Base-by-base conservation (phyloP, 2,888 invertebrate species). In the Congeria kusceri region DNA sequence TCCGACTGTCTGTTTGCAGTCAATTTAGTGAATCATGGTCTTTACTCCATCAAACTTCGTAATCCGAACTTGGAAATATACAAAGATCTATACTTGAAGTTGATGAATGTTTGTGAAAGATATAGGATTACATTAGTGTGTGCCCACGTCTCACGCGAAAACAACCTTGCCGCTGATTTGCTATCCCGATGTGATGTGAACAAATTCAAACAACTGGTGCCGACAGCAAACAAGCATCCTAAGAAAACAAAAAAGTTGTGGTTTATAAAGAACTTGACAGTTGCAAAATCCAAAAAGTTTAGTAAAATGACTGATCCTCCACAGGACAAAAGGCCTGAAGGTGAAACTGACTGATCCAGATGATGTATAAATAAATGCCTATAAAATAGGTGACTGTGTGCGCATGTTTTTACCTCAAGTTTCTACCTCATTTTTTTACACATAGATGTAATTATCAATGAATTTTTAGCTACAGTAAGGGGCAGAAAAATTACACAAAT, bases 181-280 rank as follows among this genome's bases (percentile, higher is more conserved):
- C 68, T 89, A 20, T 86, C 88, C 9, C 73, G 80, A 27, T 65
- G 62, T 9, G 44, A 86, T 23, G 73, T 86, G 11, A 66, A 82
- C 0, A 47, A 70, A 18, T 89, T 89, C 58, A 74, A 74, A n/a
- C 32, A 81, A 59, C 70, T 84, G 29, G 64, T 86, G 20, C 88
- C 89, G 0, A 77, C 80, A 1, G 86, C 89, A 0, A 32, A 58
- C n/a, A 59, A 64, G 1, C 74, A 70, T 13, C 57, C 82, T 18
- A 89, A 88, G 69, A 89, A 86, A 61, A 72, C 85, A 0, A 89
- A 89, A 71, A 87, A 88, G 63, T 67, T 89, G 49, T 53, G 84
- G 47, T 89, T 89, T 57, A 83, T 20, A 53, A 53, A 53, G 25
- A 20, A 53, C 25, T 53, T 53, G 25, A 53, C 20, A 1, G 25